phyloP scores from a whole-genome alignment of 1,140 invertebrate genomes.

The Eumaeus atala region DNA sequence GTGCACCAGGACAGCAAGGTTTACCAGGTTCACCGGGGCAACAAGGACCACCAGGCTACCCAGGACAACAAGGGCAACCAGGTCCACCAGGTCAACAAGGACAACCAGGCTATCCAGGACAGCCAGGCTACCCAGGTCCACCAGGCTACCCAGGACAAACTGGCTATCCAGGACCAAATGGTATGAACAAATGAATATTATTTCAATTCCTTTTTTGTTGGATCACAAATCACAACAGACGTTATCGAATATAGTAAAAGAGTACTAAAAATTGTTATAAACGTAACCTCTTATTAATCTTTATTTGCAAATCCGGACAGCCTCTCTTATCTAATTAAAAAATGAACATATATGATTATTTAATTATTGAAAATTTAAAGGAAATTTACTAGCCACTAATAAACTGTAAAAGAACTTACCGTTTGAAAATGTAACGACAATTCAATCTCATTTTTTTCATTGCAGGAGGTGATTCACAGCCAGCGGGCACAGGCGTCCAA shows the following conservation, averaged over 20 bases:
- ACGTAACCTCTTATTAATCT: neutral
- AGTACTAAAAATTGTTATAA: neutral
- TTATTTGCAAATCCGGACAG: too few species aligned
- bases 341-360: too few species aligned
- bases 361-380: too few species aligned
- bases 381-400: too few species aligned
- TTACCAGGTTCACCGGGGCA: constrained; percentile 11
- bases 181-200: constrained; percentile 11
- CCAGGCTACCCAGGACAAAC: constrained; percentile 19
- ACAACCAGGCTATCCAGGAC: constrained; percentile 21
- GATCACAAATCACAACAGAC: too few species aligned
- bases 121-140: constrained; percentile 25
- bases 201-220: neutral
- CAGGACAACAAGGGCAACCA: too few species aligned
- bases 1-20: constrained; percentile 26
- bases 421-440: too few species aligned
- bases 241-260: too few species aligned
- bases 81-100: too few species aligned
- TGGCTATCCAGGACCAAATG: constrained; percentile 24
- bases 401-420: too few species aligned
- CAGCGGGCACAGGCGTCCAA: constrained; percentile 66
- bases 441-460: constrained; percentile 13
- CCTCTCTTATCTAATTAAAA: too few species aligned
- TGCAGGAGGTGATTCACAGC: constrained; percentile 46
- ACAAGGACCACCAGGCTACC: neutral